Evolutionary conservation across 2,113 vertebrate genomes (phyloP).

Genomic region (Climacteris rufus): DNA sequence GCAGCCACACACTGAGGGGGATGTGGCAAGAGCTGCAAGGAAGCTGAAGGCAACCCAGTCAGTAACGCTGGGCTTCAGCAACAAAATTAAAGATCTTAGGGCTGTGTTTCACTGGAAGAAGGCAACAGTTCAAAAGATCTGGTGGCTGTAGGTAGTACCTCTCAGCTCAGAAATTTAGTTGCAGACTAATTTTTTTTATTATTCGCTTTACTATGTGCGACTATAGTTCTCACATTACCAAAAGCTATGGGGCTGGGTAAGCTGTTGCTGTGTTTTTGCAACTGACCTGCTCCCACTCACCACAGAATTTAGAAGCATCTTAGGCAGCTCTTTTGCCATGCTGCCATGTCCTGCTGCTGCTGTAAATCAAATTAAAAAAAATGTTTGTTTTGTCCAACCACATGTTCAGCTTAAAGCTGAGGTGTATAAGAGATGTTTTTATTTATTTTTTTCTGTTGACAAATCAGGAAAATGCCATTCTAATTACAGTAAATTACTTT

Average conservation of each 20-base stretch:
- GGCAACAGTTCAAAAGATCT: not conserved
- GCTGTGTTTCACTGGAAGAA: not conserved
- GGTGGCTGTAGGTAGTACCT: not conserved
- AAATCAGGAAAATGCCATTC: not conserved
- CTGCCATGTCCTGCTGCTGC: not conserved
- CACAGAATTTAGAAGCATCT: not conserved
- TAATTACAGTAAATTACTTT: not conserved
- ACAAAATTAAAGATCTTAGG: not conserved
- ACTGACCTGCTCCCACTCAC: not conserved
- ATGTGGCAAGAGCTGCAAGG: not conserved
- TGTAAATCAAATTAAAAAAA: not conserved
- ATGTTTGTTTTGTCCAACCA: not conserved
- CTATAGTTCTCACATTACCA: not conserved
- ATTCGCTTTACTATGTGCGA: fast-evolving
- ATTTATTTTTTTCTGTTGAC: not conserved
- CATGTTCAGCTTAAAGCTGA: not conserved
- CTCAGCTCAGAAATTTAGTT: not conserved
- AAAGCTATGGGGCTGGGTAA: not conserved
- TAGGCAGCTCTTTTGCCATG: not conserved
- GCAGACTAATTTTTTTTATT: not conserved
- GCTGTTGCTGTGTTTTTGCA: not conserved
- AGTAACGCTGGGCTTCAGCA: fast-evolving
- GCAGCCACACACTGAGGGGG: not conserved
- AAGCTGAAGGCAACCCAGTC: not conserved
- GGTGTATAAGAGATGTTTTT: not conserved